Base-by-base conservation (phyloP, 2,113 vertebrate genomes). In the Pogona vitticeps region DNA sequence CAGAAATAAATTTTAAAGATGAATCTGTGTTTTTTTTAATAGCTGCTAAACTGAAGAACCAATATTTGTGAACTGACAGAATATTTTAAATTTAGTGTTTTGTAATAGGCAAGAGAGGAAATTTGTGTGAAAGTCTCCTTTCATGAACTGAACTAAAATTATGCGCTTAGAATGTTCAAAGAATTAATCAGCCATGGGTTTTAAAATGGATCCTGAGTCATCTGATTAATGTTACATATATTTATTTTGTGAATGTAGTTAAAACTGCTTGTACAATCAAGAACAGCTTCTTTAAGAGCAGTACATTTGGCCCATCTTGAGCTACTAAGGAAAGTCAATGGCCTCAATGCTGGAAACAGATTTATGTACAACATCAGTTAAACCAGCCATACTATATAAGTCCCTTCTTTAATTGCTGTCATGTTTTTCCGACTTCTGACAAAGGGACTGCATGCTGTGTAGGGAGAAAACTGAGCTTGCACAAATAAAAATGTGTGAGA, bases 151-250 rank as follows among this genome's bases (percentile, higher is more conserved):
- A 81, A 40, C 86, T 92, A 91, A 94, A 91, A 90, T 95, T 95
- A 93, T 90, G 86, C 93, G 84, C 94, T 96, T 95, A 95, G 84
- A 83, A 86, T 90, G 86, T 95, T 96, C 92, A 96, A 95, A 95
- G 92, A 56, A 89, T 96, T 95, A 91, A 92, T 94, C 96, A 93
- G 95, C 94, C 93, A 93, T 95, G 90, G 81, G 93, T 93, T 95
- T 96, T 95, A 96, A 86, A 90, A 82, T 77, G 95, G 92, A 95
- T 94, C 94, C 3, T 6, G 82, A 94, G 93, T 93, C 93, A 94
- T 91, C 89, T 91, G 82, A 93, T 91, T 89, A 91, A n/a, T 93
- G 94, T 95, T 96, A 91, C 89, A 38, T 85, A 17, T 85, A 87
- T 94, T 94, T 96, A 86, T 94, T 94, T 93, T 92, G 80, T 93